A percentile compares a stretch with the other conserved stretches of the same genome.
Conservation (phyloP, 2,888 invertebrate genomes). For the Pristionchus entomophagus region DNA sequence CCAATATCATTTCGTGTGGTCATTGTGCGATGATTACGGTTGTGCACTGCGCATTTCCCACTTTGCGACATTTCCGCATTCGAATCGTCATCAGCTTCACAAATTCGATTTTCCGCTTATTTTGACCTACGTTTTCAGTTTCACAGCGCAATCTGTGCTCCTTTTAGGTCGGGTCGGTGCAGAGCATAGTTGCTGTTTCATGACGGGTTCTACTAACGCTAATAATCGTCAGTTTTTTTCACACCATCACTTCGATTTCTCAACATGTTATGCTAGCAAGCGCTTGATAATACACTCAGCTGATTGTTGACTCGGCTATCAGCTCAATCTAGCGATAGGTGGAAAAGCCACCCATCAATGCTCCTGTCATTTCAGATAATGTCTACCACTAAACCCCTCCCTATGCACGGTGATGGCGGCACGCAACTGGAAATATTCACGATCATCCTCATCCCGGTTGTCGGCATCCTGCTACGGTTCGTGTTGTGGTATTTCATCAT, state of each 20-base stretch:
- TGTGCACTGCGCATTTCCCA: not conserved
- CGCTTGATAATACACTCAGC: not conserved
- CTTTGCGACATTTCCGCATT: not conserved
- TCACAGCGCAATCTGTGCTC: not conserved
- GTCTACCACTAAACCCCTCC: conserved; percentile 8
- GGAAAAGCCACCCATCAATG: not conserved
- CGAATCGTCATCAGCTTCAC: conserved; percentile 10
- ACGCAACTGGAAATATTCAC: conserved; percentile 37
- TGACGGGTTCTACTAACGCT: conserved; percentile 37
- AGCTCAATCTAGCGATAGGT: not conserved
- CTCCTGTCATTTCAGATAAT: conserved; percentile 25
- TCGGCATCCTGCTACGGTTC: conserved; percentile 45
- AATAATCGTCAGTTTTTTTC: conserved; percentile 12
- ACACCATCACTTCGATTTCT: not conserved
- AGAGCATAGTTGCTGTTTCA: not conserved
- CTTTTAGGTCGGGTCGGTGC: not conserved
- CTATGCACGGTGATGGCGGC: conserved; percentile 43
- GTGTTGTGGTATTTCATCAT: not conserved
- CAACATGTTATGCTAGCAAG: not conserved
- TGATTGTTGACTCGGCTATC: not conserved
- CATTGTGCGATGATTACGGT: not conserved
- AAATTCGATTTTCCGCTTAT: not conserved
- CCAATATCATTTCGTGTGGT: not conserved
- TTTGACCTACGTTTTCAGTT: not conserved
- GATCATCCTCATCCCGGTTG: not conserved